phyloP scores from a whole-genome alignment of 2,797 vertebrate genomes.

The Pangasius krempfi region DNA sequence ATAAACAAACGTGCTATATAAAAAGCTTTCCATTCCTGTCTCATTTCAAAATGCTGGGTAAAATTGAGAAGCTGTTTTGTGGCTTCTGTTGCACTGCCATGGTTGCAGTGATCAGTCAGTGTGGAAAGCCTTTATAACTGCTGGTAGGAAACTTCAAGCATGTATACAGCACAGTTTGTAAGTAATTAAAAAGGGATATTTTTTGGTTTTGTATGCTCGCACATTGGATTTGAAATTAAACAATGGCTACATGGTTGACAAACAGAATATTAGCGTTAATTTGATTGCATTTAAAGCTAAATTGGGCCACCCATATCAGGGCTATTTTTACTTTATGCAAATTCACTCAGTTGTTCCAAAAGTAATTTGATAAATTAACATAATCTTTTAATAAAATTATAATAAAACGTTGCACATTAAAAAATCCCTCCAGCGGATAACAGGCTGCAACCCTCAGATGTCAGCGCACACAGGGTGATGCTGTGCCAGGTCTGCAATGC shows the following conservation, averaged over 20 bases:
- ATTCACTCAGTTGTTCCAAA: not conserved
- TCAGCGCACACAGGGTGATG: slow-evolving; percentile 5
- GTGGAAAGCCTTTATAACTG: slow-evolving; percentile 28
- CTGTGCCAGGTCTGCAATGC: slow-evolving; percentile 16
- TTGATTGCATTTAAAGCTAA: not conserved
- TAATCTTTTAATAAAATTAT: not conserved
- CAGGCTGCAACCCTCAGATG: slow-evolving; percentile 16
- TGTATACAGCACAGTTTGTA: slow-evolving; percentile 11
- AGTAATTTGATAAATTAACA: not conserved
- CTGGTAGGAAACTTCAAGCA: slow-evolving; percentile 16
- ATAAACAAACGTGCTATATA: slow-evolving; percentile 56
- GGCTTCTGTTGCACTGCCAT: slow-evolving; percentile 32
- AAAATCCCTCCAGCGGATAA: not conserved
- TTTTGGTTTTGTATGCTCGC: not conserved
- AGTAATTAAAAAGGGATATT: not conserved
- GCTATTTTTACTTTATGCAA: not conserved
- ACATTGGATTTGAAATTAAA: not conserved
- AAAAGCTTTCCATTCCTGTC: slow-evolving; percentile 52
- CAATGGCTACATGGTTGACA: not conserved
- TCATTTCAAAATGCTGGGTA: slow-evolving; percentile 39
- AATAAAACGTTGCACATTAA: slow-evolving; percentile 1
- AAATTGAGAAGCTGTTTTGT: slow-evolving; percentile 19
- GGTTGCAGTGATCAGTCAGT: slow-evolving; percentile 10
- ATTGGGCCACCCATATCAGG: not conserved
- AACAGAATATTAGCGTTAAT: no score